These are phyloP conservation scores for Dermatemys mawii DNA, from an alignment of 2,113 vertebrate species.

Conservation along the genomic window DNA sequence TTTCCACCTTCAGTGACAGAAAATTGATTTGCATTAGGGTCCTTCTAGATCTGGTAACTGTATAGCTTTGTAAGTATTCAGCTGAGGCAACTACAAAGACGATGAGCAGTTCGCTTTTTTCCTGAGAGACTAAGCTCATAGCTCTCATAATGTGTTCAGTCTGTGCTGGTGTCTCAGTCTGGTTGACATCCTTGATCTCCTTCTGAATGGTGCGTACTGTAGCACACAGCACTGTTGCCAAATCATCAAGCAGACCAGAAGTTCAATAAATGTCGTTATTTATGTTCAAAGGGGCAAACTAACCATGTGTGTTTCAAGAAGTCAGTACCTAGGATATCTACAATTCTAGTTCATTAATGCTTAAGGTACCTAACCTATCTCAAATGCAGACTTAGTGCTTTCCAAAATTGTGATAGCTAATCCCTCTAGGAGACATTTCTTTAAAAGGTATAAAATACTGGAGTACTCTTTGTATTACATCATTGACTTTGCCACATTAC, in stretches of 20 bases:
- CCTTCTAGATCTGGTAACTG: background rate
- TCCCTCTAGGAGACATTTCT: background rate
- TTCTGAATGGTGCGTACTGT: background rate
- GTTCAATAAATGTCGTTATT: background rate
- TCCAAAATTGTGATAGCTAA: background rate
- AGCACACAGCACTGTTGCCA: background rate
- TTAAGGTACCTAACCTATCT: background rate
- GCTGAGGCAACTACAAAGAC: background rate
- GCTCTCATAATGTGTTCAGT: background rate
- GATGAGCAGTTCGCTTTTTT: background rate
- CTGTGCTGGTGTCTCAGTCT: background rate
- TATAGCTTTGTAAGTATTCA: background rate
- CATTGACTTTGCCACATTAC: background rate
- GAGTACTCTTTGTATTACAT: background rate
- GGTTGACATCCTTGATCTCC: accelerated
- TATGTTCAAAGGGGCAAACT: background rate
- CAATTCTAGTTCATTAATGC: background rate
- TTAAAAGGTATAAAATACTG: background rate
- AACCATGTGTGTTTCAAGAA: background rate
- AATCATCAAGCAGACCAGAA: background rate
- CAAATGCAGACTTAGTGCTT: background rate
- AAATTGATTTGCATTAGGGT: background rate
- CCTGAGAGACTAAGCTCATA: background rate
- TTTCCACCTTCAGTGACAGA: constrained; percentile 7
- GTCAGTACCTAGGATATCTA: background rate